Base-by-base conservation (phyloP, 2,113 vertebrate genomes). In the Coreoperca whiteheadi region DNA sequence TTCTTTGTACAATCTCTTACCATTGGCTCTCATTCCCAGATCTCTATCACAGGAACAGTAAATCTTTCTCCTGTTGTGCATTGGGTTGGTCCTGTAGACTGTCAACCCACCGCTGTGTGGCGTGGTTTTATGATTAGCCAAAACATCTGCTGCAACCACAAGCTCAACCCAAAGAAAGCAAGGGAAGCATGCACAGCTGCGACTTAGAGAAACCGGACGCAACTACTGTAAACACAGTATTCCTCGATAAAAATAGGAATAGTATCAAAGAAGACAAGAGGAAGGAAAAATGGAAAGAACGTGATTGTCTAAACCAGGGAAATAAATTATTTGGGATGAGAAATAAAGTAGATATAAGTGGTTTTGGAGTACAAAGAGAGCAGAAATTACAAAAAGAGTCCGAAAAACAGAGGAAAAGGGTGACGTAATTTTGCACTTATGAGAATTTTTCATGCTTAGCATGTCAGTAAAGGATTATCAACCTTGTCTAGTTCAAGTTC, bases 131-230 rank as follows among this genome's bases (percentile, higher is more conserved):
- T 54, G 73, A 70, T 83, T 76, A 75, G 83, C 71, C 87, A 64
- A 69, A 89, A 89, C 74, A 87, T 87, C 77, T 87, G 59, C 81
- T 21, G 39, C 76, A 37, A 30, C 48, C 69, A 53, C 56, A 86
- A 43, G 75, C 71, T 56, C 69, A 81, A 57, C 54, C 80, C 54
- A 56, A 74, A 68, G 50, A 54, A 79, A 70, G 54, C 7, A 10
- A 68, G 20, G 1, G 8, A 57, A 28, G 34, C 53, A 68, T 53
- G 43, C 46, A 20, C 25, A 63, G 28, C 51, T 41, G 14, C 59
- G 21, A 76, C 16, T 32, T 1, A 11, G 54, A 71, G n/a, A 79
- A 72, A 78, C 28, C 6, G 1, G 61, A 56, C 1, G 1, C 28
- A 80, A 71, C 73, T 28, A n/a, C 34, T 21, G 2, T 65, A 74